These are phyloP conservation scores for Crocodylus rhombifer DNA, from an alignment of 2,797 vertebrate genomes.

Conservation along the genomic window DNA sequence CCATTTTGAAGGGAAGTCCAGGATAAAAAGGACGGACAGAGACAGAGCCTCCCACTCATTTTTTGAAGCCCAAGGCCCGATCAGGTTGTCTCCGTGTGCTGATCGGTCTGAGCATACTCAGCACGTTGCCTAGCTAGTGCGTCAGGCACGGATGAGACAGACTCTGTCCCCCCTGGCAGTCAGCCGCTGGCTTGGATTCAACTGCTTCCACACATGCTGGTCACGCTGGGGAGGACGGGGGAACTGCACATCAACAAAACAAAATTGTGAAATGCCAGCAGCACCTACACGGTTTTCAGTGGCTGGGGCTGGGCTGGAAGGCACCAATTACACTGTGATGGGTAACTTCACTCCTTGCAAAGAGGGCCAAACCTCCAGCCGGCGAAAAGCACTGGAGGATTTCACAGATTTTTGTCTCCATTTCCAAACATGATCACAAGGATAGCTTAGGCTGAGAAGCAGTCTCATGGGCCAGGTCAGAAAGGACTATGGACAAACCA, in stretches of 20 bases:
- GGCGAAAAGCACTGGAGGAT: neutral
- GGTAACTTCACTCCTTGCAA: neutral
- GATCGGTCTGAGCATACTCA: rapidly evolving
- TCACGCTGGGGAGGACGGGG: rapidly evolving
- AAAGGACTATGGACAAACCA: neutral
- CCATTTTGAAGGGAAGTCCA: neutral
- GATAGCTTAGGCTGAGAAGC: no score
- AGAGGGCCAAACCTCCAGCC: neutral
- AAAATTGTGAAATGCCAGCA: rapidly evolving
- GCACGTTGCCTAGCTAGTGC: rapidly evolving
- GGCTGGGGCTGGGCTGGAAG: neutral
- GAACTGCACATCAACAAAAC: neutral
- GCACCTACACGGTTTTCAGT: neutral
- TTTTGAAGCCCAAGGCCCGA: neutral
- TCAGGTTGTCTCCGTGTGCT: rapidly evolving
- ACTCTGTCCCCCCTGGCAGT: constrained; percentile 21
- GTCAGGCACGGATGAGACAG: rapidly evolving
- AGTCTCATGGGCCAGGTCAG: no score
- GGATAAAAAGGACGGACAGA: constrained; percentile 5
- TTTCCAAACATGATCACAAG: neutral
- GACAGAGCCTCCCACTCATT: neutral
- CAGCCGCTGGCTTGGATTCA: neutral
- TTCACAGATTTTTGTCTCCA: rapidly evolving
- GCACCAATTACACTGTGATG: rapidly evolving
- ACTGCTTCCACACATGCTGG: rapidly evolving